Evolutionary conservation across 2,797 vertebrate species (phyloP), one percentile per base, ranked within the genome.

Genomic region (Hapalemur alaotrensis): DNA sequence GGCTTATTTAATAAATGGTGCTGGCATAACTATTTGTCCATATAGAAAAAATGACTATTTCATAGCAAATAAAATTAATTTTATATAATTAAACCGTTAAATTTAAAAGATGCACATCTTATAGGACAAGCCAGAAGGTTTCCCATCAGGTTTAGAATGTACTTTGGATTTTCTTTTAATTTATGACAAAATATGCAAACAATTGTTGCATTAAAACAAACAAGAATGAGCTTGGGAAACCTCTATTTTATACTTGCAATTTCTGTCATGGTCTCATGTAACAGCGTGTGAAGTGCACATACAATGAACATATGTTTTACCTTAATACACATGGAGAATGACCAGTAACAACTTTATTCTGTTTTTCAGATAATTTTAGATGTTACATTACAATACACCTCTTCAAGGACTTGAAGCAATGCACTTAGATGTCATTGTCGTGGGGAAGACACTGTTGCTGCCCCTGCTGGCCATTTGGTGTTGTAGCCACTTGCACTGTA

Each of bases 401-500:
- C 35, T 63, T 87, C 35, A 32, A n/a, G 11, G 30, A 38, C n/a
- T 59, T 41, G 38, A 78, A 17, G 20, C 11, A 10, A 35, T 13
- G 6, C 22, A 4, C 43, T 78, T 30, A 18, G 25, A 70, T 41
- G 12, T 52, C 63, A 3, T 4, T 15, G 17, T 9, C 35, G 18
- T 48, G 38, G 18, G 14, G 12, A 57, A 73, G 32, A 2, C 23
- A 20, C 7, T 2, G 14, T 2, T 35, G 41, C 28, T 67, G 57
- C 17, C 8, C 7, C 54, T 65, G 41, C 22, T 10, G 63, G 15
- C 38, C 38, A 38, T 38, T 32, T 41, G 25, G 30, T n/a, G 0
- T 13, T 11, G 12, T 63, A 35, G 13, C 28, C 32, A n/a, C n/a
- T 30, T 73, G 7, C 8, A 6, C 1, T 5, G 0, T 11, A 32